A percentile compares a stretch with the other conserved stretches of the same genome.
phyloP scores from a whole-genome alignment of 1,140 invertebrate species.

The Ips typographus region DNA sequence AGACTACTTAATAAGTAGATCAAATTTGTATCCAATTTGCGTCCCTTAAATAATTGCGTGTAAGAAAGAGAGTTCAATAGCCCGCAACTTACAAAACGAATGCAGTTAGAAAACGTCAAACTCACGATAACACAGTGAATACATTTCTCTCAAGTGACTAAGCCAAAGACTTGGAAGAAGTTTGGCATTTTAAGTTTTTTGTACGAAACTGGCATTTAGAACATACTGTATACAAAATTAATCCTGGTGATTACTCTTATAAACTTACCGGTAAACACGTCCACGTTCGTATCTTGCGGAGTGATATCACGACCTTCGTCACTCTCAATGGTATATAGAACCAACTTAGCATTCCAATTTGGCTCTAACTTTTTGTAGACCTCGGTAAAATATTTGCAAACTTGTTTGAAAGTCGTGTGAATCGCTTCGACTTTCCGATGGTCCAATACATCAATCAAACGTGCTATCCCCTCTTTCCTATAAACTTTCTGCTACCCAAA shows the following conservation, averaged over 20 bases:
- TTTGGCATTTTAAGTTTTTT: no score
- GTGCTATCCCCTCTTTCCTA: constrained; percentile 85
- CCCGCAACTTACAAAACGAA: no score
- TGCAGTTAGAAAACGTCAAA: no score
- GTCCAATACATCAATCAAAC: constrained; percentile 93
- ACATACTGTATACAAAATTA: no score
- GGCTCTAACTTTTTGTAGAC: constrained; percentile 99
- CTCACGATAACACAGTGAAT: no score
- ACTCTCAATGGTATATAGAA: constrained; percentile 77
- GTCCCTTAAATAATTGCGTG: no score
- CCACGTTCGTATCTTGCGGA: constrained; percentile 36
- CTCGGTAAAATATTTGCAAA: constrained; percentile 97
- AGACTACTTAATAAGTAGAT: no score
- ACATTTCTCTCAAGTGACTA: no score
- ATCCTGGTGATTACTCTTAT: neutral
- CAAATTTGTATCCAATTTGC: no score
- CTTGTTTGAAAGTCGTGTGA: constrained; percentile 98
- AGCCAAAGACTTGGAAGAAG: no score
- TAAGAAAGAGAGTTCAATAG: no score
- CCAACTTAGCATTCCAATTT: constrained; percentile 86
- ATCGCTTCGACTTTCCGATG: constrained; percentile 97
- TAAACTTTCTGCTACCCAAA: constrained; percentile 16
- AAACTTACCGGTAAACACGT: constrained; percentile 29
- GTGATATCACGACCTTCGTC: constrained; percentile 60
- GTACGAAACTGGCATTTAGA: no score